These are phyloP conservation scores for Paedocypris micromegethes DNA, from an alignment of 2,797 vertebrate species.

Conservation along the genomic window DNA sequence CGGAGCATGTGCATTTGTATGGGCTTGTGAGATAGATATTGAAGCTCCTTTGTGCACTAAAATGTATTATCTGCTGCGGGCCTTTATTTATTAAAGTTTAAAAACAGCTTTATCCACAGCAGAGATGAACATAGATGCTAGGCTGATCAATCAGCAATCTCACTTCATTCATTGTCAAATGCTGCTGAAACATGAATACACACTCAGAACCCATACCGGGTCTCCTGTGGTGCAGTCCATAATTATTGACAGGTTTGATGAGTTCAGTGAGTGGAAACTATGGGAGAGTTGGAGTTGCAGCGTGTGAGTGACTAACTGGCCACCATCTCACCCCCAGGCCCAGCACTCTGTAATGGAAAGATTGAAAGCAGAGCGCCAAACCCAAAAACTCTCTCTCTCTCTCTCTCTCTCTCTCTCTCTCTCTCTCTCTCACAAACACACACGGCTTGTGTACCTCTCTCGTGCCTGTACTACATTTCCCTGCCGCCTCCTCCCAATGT, in stretches of 20 bases:
- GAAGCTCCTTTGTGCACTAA: too few relatives aligned
- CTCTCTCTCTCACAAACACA: constrained; percentile 10
- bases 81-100: background rate
- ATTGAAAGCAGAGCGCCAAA: constrained; percentile 69
- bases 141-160: background rate
- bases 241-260: constrained; percentile 80
- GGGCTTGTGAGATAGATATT: background rate
- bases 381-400: constrained; percentile 29
- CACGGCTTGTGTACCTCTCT: constrained; percentile 22
- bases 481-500: constrained; percentile 47
- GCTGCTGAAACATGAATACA: constrained; percentile 11
- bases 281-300: constrained; percentile 63
- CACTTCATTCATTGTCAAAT: constrained; percentile 5
- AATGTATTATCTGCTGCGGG: too few relatives aligned
- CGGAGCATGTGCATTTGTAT: constrained; percentile 4
- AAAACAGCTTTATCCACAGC: background rate
- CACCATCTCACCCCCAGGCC: constrained; percentile 56
- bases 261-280: constrained; percentile 68
- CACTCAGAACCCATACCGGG: constrained; percentile 13
- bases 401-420: constrained; percentile 42
- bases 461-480: constrained; percentile 18
- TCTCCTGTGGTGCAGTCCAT: constrained; percentile 61
- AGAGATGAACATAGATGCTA: background rate
- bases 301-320: constrained; percentile 18
- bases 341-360: constrained; percentile 75